A percentile compares a stretch with the other conserved stretches of the same genome.
These are phyloP conservation scores for Gorsachius goisagi DNA, from an alignment of 2,113 vertebrate species.

Conservation along the genomic window DNA sequence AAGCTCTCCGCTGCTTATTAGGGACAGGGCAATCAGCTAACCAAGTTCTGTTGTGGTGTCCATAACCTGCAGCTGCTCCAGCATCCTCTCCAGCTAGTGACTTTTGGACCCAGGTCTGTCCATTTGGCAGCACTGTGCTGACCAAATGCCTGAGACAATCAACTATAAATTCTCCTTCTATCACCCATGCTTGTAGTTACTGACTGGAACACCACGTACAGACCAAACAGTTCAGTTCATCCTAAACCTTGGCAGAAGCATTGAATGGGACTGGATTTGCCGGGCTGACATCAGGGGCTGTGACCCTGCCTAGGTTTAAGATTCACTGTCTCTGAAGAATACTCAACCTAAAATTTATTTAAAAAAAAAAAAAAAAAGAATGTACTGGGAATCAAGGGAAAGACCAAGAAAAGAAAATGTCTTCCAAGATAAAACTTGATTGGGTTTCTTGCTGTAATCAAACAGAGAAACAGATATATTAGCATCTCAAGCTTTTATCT, in stretches of 20 bases:
- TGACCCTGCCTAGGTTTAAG: not conserved
- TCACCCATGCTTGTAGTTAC: not conserved
- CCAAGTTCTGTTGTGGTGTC: not conserved
- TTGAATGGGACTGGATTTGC: not conserved
- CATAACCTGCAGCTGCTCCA: not conserved
- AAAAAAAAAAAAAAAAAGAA: not conserved
- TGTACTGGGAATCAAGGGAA: not conserved
- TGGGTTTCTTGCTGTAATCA: not conserved
- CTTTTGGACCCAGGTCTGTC: not conserved
- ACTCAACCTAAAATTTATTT: not conserved
- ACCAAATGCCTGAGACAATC: not conserved
- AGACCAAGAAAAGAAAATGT: not conserved
- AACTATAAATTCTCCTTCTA: not conserved
- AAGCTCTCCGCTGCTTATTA: not conserved
- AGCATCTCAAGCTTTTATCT: not conserved
- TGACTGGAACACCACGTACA: not conserved
- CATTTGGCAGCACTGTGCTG: not conserved
- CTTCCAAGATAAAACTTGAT: not conserved
- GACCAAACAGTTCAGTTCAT: not conserved
- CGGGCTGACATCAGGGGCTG: not conserved
- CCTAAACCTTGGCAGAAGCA: not conserved
- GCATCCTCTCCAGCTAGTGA: not conserved
- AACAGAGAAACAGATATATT: not conserved
- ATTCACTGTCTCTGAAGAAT: not conserved
- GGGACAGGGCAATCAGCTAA: not conserved